Evolutionary conservation across 2,888 invertebrate species (phyloP).

Genomic region (Melanostoma scalare): DNA sequence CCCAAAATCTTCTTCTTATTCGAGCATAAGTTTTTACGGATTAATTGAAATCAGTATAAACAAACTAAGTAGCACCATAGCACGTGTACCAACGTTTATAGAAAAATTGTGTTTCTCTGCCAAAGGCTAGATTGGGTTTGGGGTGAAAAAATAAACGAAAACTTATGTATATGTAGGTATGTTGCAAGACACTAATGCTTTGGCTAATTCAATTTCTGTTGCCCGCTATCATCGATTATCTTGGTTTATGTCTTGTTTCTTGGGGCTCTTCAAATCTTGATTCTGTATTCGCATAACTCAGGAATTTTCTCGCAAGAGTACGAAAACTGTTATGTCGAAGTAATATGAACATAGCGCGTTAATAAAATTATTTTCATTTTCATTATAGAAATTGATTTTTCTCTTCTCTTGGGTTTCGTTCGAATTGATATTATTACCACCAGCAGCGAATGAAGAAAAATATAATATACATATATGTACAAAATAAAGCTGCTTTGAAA

Average conservation of each 20-base stretch:
- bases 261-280: constrained; percentile 6
- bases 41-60: too few relatives aligned
- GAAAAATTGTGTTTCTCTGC: too few relatives aligned
- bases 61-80: too few relatives aligned
- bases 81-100: too few relatives aligned
- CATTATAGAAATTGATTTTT: constrained; percentile 60
- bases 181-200: constrained; percentile 17
- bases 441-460: too few relatives aligned
- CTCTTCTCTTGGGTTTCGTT: constrained; percentile 31
- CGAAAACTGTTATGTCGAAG: constrained; percentile 16
- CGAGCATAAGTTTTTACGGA: too few relatives aligned
- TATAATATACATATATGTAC: too few relatives aligned
- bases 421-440: constrained; percentile 62
- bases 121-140: too few relatives aligned
- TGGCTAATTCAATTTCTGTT: constrained; percentile 63
- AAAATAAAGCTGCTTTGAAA: too few relatives aligned
- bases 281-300: constrained; percentile 5
- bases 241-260: constrained; percentile 35
- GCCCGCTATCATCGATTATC: constrained; percentile 60
- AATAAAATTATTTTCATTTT: constrained; percentile 69
- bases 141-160: too few relatives aligned
- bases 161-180: background rate
- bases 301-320: background rate
- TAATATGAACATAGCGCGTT: constrained; percentile 57
- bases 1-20: too few relatives aligned